These are phyloP conservation scores for Lasioglossum morio DNA, from an alignment of 2,888 invertebrate species.

Conservation along the genomic window DNA sequence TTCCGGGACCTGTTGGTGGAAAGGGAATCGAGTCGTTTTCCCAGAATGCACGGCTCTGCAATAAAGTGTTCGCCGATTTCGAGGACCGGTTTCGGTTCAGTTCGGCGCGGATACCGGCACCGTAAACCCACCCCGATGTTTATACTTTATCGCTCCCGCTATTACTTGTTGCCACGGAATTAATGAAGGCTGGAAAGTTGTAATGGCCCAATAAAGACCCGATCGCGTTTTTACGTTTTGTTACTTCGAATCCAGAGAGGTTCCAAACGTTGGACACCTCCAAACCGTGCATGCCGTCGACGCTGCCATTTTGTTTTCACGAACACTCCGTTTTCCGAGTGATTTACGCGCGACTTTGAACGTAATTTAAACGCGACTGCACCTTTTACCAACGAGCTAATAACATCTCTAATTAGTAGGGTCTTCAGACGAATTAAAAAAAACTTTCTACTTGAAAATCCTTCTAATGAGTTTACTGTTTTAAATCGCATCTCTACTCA, in stretches of 20 bases:
- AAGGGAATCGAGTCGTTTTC: conserved; percentile 2
- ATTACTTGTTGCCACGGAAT: conserved; percentile 5
- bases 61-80: conserved; percentile 22
- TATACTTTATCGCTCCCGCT: neutral
- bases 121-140: neutral
- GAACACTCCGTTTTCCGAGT: too few relatives aligned
- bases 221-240: neutral
- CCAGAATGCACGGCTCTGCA: neutral
- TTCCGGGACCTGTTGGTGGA: neutral
- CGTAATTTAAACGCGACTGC: too few relatives aligned
- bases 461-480: too few relatives aligned
- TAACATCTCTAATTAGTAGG: too few relatives aligned
- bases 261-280: neutral
- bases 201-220: neutral
- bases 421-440: too few relatives aligned
- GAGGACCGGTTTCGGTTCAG: neutral
- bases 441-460: too few relatives aligned
- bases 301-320: neutral
- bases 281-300: too few relatives aligned
- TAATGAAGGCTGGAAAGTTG: conserved; percentile 12
- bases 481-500: too few relatives aligned
- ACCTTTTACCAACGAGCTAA: too few relatives aligned
- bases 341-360: too few relatives aligned
- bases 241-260: neutral
- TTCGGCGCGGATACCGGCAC: neutral